These are phyloP conservation scores for Uloborus diversus DNA, from an alignment of 1,140 invertebrate species.

Conservation along the genomic window DNA sequence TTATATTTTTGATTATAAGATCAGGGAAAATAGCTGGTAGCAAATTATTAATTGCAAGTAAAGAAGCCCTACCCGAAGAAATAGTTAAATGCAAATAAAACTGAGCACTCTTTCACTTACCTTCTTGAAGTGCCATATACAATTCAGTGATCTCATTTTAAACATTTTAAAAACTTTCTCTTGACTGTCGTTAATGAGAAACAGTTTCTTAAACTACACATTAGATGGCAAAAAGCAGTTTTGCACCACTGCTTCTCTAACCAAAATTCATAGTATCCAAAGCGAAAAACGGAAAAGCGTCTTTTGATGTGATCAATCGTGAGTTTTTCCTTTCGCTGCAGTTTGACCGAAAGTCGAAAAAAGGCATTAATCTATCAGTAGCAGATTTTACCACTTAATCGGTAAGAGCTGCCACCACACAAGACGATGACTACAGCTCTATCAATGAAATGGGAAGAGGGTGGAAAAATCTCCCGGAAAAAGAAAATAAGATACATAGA, in stretches of 20 bases:
- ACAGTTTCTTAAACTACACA: too few relatives aligned
- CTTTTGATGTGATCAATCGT: slow-evolving; percentile 44
- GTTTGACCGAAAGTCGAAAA: slow-evolving; percentile 53
- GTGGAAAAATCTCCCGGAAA: slow-evolving; percentile 5
- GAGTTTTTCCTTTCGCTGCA: slow-evolving; percentile 19
- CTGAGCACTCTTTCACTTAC: too few relatives aligned
- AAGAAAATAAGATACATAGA: slow-evolving; percentile 45
- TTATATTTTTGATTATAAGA: too few relatives aligned
- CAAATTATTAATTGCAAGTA: too few relatives aligned
- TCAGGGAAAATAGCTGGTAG: too few relatives aligned
- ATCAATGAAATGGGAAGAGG: slow-evolving; percentile 29
- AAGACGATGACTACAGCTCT: not conserved
- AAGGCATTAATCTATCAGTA: slow-evolving; percentile 46
- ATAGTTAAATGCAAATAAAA: too few relatives aligned
- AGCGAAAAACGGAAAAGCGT: slow-evolving; percentile 25
- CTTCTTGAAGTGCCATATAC: too few relatives aligned
- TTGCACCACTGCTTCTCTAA: slow-evolving; percentile 27
- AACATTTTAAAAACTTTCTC: too few relatives aligned
- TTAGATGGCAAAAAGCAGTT: too few relatives aligned
- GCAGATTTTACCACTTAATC: slow-evolving; percentile 51
- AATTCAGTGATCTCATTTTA: too few relatives aligned
- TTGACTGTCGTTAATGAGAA: too few relatives aligned
- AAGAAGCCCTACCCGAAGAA: too few relatives aligned
- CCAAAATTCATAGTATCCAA: not conserved
- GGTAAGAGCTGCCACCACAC: slow-evolving; percentile 19